Percentiles rank a stretch among this genome's conserved stretches.
Evolutionary conservation across 2,797 vertebrate species (phyloP).

Genomic region (Psittacula derbiana): DNA sequence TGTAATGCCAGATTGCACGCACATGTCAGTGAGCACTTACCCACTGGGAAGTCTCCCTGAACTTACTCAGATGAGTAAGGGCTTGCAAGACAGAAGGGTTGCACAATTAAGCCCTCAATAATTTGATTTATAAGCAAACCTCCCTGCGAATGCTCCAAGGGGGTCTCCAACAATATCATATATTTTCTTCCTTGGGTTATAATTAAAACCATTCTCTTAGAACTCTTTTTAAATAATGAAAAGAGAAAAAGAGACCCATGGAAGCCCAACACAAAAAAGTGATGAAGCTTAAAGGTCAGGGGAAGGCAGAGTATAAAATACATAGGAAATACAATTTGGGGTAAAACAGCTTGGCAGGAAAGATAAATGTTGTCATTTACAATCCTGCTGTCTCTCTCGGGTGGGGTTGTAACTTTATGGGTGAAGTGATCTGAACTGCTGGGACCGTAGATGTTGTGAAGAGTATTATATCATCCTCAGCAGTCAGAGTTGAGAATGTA

Average conservation of each 20-base stretch:
- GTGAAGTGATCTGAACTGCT: neutral
- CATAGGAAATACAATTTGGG: neutral
- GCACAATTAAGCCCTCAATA: slow-evolving; percentile 61
- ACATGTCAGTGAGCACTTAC: slow-evolving; percentile 46
- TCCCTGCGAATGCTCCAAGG: slow-evolving; percentile 55
- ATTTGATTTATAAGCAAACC: slow-evolving; percentile 64
- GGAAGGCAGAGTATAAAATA: neutral
- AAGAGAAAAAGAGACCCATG: neutral
- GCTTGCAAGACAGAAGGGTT: slow-evolving; percentile 53
- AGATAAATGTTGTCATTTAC: neutral
- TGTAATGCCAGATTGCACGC: slow-evolving; percentile 59
- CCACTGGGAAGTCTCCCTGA: slow-evolving; percentile 48
- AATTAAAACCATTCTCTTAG: slow-evolving; percentile 43
- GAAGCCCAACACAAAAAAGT: neutral
- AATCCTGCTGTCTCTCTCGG: neutral
- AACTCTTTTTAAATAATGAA: neutral
- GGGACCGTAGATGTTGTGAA: neutral
- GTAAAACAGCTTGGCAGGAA: neutral
- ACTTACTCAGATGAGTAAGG: slow-evolving; percentile 50
- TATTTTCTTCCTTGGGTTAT: slow-evolving; percentile 39
- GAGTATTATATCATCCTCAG: neutral
- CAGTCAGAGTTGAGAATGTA: neutral
- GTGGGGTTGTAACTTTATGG: neutral
- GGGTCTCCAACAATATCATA: slow-evolving; percentile 52
- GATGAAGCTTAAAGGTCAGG: neutral